phyloP scores from a whole-genome alignment of 2,113 vertebrate species.

The Lophius piscatorius region DNA sequence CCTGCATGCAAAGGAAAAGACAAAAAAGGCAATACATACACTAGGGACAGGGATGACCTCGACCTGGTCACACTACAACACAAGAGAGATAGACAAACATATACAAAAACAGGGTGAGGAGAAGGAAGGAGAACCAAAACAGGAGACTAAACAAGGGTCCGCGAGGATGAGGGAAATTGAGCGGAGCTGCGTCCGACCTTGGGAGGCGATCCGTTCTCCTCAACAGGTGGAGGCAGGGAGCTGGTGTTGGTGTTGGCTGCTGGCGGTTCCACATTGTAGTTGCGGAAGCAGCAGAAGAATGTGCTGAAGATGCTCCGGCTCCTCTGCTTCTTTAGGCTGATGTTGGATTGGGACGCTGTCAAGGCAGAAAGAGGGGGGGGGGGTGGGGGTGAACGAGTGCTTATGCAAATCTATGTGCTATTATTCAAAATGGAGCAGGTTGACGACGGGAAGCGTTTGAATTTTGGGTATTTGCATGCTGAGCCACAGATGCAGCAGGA shows the following conservation, averaged over 20 bases:
- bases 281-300: slow-evolving; percentile 98
- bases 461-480: slow-evolving; percentile 21
- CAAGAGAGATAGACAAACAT: slow-evolving; percentile 45
- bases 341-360: slow-evolving; percentile 88
- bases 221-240: slow-evolving; percentile 87
- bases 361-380: slow-evolving; percentile 12
- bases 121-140: slow-evolving; percentile 53
- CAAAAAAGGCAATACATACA: slow-evolving; percentile 89
- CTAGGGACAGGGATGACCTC: slow-evolving; percentile 96
- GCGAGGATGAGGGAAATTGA: not conserved
- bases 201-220: slow-evolving; percentile 95
- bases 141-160: slow-evolving; percentile 10
- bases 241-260: slow-evolving; percentile 84
- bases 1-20: slow-evolving; percentile 66
- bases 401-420: slow-evolving; percentile 24
- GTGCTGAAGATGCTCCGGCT: slow-evolving; percentile 94
- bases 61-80: slow-evolving; percentile 95
- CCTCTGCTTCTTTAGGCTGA: slow-evolving; percentile 94
- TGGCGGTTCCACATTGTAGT: slow-evolving; percentile 91
- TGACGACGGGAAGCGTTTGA: slow-evolving; percentile 4
- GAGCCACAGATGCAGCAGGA: not conserved
- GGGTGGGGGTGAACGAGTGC: slow-evolving; percentile 29
- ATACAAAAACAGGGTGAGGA: too few species aligned
- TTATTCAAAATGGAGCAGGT: slow-evolving; percentile 25
- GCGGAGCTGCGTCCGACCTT: slow-evolving; percentile 82